Evolutionary conservation across 1,140 invertebrate species (phyloP).

Genomic region (Galleria mellonella): DNA sequence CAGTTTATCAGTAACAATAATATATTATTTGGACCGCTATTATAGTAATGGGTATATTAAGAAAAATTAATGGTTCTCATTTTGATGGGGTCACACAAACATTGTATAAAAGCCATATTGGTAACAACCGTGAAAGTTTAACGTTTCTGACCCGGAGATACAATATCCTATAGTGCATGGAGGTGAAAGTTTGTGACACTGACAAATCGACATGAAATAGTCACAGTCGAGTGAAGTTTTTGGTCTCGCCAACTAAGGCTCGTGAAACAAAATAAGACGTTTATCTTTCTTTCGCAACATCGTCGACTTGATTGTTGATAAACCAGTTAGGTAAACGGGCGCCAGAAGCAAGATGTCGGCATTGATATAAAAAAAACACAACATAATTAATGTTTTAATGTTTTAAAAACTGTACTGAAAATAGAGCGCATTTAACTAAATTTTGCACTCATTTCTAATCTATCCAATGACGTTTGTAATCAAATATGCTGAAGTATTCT

Average conservation of each 20-base stretch:
- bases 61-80: conserved; percentile 18
- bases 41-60: conserved; percentile 6
- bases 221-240: conserved; percentile 19
- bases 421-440: no score
- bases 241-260: conserved; percentile 18
- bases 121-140: conserved; percentile 33
- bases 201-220: conserved; percentile 39
- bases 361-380: no score
- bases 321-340: conserved; percentile 8
- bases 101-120: conserved; percentile 20
- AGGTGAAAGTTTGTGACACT: conserved; percentile 55
- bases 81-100: conserved; percentile 20
- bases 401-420: no score
- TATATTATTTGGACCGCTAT: conserved; percentile 7
- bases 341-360: neutral
- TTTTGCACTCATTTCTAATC: no score
- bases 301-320: conserved; percentile 5
- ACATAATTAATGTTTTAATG: no score
- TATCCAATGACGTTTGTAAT: no score
- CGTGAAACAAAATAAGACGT: neutral
- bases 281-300: no score
- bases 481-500: no score
- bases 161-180: conserved; percentile 31
- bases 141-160: conserved; percentile 23
- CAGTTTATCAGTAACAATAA: no score